Base-by-base conservation (phyloP, 2,113 vertebrate genomes). In the Neolamprologus fasciatus region DNA sequence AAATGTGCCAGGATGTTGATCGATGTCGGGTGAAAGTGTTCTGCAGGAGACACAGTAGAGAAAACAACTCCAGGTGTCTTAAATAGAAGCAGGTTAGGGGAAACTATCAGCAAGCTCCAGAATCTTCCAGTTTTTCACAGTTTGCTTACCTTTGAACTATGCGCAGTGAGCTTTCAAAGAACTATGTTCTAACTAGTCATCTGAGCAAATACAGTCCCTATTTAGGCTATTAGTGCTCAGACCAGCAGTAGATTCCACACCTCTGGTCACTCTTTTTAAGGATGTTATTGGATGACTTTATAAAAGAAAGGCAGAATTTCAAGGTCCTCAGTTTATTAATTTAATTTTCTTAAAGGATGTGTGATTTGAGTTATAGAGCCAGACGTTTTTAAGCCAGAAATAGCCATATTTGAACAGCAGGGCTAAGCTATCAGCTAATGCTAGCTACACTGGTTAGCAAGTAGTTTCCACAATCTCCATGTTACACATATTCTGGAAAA, bases 71-170 rank as follows among this genome's bases (percentile, higher is more conserved):
- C 87, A 88, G 81, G 82, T 85, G 88, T 84, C 81, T 91, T 87
- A 84, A 84, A 76, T 14, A 4, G 53, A 84, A 42, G 45, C 88
- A 87, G 55, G 83, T 87, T 78, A 80, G 55, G 42, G 76, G 73
- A 63, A 51, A 21, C 50, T 55, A 4, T 40, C 33, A 86, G 23
- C 58, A 6, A 76, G 42, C 83, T 23, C 8, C 35, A 53, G 53
- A 66, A 84, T 50, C 79, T 95, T 92, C 92, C 85, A 94, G 90
- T 95, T 95, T 95, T 95, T 89, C 84, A 28, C 87, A 89, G 13
- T 78, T 82, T 92, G 80, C 87, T 82, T 84, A 81, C 73, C 87
- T 91, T 85, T 93, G 90, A 90, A 93, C 94, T 78, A 2, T n/a
- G 47, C 66, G 89, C 84, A 61, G 80, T 37, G 51, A 81, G 81